These are phyloP conservation scores for Podarcis cretensis DNA, from an alignment of 2,113 vertebrate species.

Conservation along the genomic window DNA sequence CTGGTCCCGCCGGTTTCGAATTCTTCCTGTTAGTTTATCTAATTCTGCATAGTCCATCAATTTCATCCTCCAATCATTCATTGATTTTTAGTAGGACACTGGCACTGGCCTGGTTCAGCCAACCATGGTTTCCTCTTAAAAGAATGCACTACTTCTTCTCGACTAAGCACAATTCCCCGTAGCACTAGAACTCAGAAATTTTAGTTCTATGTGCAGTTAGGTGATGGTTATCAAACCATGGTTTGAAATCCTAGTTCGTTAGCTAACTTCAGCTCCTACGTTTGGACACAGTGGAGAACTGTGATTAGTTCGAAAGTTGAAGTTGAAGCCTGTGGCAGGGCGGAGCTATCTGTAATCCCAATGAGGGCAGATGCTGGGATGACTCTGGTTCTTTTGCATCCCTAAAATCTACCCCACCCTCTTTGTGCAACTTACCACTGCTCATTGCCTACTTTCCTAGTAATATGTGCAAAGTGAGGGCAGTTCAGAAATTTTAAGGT, in stretches of 20 bases:
- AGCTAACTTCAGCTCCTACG: neutral
- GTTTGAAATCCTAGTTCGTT: neutral
- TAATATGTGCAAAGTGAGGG: neutral
- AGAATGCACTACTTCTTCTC: neutral
- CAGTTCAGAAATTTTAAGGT: neutral
- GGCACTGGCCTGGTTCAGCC: neutral
- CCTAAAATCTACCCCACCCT: neutral
- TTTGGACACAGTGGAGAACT: neutral
- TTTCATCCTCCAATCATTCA: too few species aligned
- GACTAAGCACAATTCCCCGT: neutral
- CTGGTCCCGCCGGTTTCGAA: too few species aligned
- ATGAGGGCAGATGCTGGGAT: neutral
- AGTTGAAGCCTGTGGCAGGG: neutral
- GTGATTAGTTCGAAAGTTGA: neutral
- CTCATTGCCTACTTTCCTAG: too few species aligned
- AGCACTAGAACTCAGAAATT: neutral
- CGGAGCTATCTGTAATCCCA: neutral
- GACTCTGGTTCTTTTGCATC: neutral
- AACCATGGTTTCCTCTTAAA: neutral
- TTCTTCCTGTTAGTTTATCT: too few species aligned
- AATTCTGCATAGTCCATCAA: too few species aligned
- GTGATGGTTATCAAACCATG: too few species aligned
- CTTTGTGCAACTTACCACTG: too few species aligned
- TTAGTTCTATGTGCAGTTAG: neutral
- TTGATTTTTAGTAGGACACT: neutral